Percentiles rank a stretch among this genome's conserved stretches.
Evolutionary conservation across 2,113 vertebrate species (phyloP).

Genomic region (Piprites chloris): DNA sequence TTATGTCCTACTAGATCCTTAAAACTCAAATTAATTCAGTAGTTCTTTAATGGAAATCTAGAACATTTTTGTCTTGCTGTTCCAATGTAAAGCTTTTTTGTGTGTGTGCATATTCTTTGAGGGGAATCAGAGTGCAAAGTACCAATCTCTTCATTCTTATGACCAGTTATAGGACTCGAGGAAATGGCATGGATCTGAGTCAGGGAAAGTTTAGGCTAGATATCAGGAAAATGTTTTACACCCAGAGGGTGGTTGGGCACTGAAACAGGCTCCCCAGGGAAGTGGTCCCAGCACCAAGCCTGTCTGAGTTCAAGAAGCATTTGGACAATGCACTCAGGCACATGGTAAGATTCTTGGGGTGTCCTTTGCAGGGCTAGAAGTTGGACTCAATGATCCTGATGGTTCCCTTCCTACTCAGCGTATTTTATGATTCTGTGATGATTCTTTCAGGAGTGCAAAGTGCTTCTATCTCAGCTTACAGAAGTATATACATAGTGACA

Average conservation of each 20-base stretch:
- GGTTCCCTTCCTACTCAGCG: neutral
- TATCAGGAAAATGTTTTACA: neutral
- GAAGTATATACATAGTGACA: neutral
- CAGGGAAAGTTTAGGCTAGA: neutral
- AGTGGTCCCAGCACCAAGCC: fast-evolving
- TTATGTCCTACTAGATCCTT: neutral
- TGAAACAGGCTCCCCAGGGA: neutral
- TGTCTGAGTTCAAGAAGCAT: neutral
- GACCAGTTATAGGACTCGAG: neutral
- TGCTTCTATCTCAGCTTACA: neutral
- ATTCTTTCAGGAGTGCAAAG: neutral
- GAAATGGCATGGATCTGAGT: neutral
- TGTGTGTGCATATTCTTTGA: fast-evolving
- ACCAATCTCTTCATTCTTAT: neutral
- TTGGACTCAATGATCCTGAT: neutral
- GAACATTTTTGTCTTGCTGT: neutral
- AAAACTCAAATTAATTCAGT: neutral
- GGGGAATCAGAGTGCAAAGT: neutral
- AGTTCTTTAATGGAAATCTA: neutral
- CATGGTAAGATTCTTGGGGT: neutral
- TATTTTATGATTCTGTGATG: neutral
- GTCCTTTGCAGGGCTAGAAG: neutral
- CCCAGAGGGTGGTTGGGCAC: neutral
- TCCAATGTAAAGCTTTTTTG: neutral
- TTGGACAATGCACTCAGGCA: neutral